phyloP scores from a whole-genome alignment of 2,797 vertebrate genomes.

The Falco rusticolus region DNA sequence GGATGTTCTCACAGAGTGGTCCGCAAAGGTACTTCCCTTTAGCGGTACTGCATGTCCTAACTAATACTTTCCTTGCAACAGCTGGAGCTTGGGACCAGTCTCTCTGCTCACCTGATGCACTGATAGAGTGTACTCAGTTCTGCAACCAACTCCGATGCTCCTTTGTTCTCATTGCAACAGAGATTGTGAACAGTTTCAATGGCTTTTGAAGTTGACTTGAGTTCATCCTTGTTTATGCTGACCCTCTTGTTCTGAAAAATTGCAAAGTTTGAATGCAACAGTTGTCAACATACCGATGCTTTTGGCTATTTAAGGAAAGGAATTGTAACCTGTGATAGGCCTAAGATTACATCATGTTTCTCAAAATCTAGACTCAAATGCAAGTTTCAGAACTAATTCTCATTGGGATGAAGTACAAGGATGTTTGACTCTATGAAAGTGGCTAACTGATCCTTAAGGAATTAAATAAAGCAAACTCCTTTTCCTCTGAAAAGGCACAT shows the following conservation, averaged over 20 bases:
- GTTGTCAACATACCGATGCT: neutral
- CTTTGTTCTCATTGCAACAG: slow-evolving; percentile 99
- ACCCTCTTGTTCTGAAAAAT: slow-evolving; percentile 91
- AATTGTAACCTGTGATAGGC: neutral
- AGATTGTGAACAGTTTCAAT: slow-evolving; percentile 96
- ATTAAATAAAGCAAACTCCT: too few species aligned
- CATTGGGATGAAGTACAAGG: neutral
- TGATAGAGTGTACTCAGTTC: slow-evolving; percentile 96
- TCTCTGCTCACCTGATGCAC: slow-evolving; percentile 88
- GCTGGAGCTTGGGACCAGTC: neutral
- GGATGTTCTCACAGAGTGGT: neutral
- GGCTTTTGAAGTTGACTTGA: slow-evolving; percentile 97
- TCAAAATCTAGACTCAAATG: neutral
- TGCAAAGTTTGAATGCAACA: neutral
- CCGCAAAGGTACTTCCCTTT: neutral
- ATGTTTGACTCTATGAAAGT: neutral
- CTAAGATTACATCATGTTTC: neutral
- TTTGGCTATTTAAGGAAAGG: neutral
- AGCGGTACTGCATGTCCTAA: neutral
- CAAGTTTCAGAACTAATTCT: neutral
- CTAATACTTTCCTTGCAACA: neutral
- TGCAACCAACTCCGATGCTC: slow-evolving; percentile 94
- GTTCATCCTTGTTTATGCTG: slow-evolving; percentile 97
- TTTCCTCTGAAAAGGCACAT: neutral
- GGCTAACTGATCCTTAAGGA: too few species aligned